Base-by-base conservation (phyloP, 2,888 invertebrate species). In the Harpalus rubripes region DNA sequence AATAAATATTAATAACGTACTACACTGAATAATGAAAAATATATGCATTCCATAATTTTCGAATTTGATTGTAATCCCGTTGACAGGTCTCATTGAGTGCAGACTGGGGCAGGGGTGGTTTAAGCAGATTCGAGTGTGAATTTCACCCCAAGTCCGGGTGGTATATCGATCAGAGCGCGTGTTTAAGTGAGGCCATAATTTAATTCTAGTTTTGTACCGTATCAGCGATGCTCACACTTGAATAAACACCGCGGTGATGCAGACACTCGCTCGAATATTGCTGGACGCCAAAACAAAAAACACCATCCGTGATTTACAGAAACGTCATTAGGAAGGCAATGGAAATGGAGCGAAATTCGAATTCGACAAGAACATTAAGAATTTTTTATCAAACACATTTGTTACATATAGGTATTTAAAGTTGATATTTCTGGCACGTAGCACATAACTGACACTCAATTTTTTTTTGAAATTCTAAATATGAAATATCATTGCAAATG, bases 101-200 rank as follows among this genome's bases (percentile, higher is more conserved):
- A 6, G 6, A 5, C 32, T 4, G 32, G 5, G 8, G 0, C 72
- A 39, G 44, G 72, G 44, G 72, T 22, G 74, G 74, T 22, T 52
- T 74, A 18, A 26, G 74, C 74, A 22, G 74, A 44, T 74, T 74
- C 78, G 78, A 61, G 82, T 59, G 65, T 39, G 82, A 56, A 68
- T 68, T 52, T 68, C 65, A 65, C 16, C 72, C 76, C 15, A 56
- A 12, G 58, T n/a, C 32, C 7, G 78, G 56, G 78, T 52, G 32
- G 41, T 22, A 76, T 84, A 84, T 84, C 84, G 84, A 84, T 84
- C 84, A 84, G 84, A 58, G 56, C 78, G 61, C 16, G 80, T 84
- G 84, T 84, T 84, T 84, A 84, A 84, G 84, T 84, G 84, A 76
- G 84, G 84, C 84, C 84, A 84, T 84, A 84, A 84, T 84, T 84